Conservation (phyloP, 2,888 invertebrate species). For the Epistrophe eligans region DNA sequence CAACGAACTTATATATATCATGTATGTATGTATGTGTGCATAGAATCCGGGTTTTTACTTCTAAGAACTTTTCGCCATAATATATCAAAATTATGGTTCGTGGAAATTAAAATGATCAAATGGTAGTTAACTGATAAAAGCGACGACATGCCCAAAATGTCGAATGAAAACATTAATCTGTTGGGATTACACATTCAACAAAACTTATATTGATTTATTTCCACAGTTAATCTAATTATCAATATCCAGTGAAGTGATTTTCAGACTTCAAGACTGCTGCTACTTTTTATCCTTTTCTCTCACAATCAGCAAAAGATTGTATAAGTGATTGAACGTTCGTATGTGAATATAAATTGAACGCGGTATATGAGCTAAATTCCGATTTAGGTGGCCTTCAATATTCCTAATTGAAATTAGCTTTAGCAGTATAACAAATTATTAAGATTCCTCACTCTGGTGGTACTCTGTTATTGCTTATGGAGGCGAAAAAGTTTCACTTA, state of each 20-base stretch:
- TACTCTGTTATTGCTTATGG: conserved; percentile 19
- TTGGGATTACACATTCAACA: neutral
- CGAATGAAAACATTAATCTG: conserved; percentile 7
- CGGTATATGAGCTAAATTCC: neutral
- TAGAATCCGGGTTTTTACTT: neutral
- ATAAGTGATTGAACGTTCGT: neutral
- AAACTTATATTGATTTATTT: neutral
- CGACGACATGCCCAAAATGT: neutral
- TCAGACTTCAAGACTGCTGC: neutral
- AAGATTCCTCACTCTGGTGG: conserved; percentile 39
- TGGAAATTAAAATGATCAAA: conserved; percentile 12
- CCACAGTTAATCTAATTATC: neutral
- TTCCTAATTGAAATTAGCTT: conserved; percentile 59
- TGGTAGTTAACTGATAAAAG: neutral
- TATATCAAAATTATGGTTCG: conserved; percentile 2
- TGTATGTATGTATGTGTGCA: too few species aligned
- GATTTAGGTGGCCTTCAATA: conserved; percentile 17
- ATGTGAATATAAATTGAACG: neutral
- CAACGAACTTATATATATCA: neutral
- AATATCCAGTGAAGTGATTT: neutral
- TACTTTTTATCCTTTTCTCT: neutral
- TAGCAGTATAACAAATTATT: conserved; percentile 56
- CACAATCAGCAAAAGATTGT: neutral
- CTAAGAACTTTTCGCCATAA: neutral
- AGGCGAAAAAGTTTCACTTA: conserved; percentile 56